Conservation (phyloP, 2,888 invertebrate species). For the Drosophila colorata region DNA sequence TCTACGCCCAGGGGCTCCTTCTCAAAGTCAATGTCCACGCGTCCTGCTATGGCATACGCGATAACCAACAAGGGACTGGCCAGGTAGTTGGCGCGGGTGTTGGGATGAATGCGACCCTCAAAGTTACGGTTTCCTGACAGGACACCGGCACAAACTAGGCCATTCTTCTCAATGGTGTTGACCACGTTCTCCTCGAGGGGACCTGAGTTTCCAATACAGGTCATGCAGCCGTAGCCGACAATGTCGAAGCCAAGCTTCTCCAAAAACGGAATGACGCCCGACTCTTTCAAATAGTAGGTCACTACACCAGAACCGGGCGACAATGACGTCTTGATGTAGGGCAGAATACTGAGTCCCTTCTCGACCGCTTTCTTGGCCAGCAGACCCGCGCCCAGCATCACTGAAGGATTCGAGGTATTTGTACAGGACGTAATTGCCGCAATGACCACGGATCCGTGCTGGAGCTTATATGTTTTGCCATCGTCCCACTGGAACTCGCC, state of each 20-base stretch:
- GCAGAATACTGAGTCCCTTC: conserved; percentile 93
- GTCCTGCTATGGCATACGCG: conserved; percentile 98
- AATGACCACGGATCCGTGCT: conserved; percentile 97
- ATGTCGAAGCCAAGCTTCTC: conserved; percentile 95
- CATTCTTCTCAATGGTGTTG: conserved; percentile 96
- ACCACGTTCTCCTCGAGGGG: conserved; percentile 96
- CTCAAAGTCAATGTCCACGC: conserved; percentile 97
- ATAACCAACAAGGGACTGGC: conserved; percentile 99
- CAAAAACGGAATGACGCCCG: conserved; percentile 95
- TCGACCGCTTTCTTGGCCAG: conserved; percentile 97
- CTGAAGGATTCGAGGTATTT: conserved; percentile 98
- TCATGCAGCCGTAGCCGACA: conserved; percentile 99
- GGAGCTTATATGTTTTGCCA: conserved; percentile 91
- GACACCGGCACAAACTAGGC: conserved; percentile 97
- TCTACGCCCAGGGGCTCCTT: conserved; percentile 91
- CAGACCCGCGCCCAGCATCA: conserved; percentile 98
- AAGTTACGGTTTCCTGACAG: conserved; percentile 99
- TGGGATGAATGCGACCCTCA: conserved; percentile 98
- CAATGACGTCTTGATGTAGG: conserved; percentile 98
- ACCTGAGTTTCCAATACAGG: conserved; percentile 99
- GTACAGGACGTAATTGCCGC: conserved; percentile 99
- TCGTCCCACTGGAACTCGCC: conserved; percentile 92
- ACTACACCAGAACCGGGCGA: conserved; percentile 98
- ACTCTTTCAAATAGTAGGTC: conserved; percentile 92
- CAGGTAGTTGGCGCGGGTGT: conserved; percentile 98